Percentiles rank a stretch among this genome's conserved stretches.
phyloP scores from a whole-genome alignment of 2,888 invertebrate species.

The Mystacides longicornis region DNA sequence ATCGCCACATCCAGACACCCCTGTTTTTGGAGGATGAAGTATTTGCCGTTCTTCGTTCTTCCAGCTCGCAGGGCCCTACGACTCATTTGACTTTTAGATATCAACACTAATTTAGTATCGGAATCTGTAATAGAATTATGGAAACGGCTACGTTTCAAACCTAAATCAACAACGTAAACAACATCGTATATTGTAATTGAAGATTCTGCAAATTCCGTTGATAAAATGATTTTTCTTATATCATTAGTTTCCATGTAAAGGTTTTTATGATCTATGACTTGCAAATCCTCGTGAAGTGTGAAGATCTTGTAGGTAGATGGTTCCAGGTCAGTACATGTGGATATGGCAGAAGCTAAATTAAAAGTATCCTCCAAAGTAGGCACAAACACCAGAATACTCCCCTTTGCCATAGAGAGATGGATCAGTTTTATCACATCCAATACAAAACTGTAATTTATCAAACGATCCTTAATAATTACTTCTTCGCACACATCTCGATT shows the following conservation, averaged over 20 bases:
- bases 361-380: neutral
- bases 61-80: neutral
- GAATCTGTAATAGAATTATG: neutral
- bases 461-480: neutral
- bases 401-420: neutral
- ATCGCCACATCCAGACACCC: neutral
- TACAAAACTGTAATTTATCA: neutral
- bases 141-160: neutral
- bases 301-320: neutral
- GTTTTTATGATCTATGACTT: neutral
- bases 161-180: neutral
- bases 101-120: neutral
- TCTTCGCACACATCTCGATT: neutral
- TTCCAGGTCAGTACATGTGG: neutral
- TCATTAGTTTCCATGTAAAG: neutral
- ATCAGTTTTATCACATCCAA: neutral
- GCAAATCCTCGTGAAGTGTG: neutral
- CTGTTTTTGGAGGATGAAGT: neutral
- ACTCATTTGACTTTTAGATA: neutral
- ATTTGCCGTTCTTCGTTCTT: neutral
- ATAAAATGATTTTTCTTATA: neutral
- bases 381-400: neutral
- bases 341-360: neutral
- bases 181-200: neutral
- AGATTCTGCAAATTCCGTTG: neutral